A percentile compares a stretch with the other conserved stretches of the same genome.
Conservation (phyloP, 1,140 invertebrate genomes). For the Pseudachorutes palmiensis region DNA sequence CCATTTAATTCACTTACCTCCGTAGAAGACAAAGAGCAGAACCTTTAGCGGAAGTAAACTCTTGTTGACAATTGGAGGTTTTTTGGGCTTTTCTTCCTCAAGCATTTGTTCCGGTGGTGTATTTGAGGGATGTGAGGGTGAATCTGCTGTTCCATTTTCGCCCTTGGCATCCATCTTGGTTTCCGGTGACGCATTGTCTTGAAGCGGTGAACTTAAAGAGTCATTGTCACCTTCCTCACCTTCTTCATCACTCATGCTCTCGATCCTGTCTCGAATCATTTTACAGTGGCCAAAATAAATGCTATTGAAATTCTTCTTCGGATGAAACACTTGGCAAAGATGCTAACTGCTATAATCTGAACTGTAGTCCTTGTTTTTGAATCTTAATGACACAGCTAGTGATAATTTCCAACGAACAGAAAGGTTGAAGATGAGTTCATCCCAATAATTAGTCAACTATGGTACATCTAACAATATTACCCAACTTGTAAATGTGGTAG, state of each 20-base stretch:
- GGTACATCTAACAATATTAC: too few species aligned
- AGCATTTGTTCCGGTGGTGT: background rate
- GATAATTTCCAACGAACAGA: too few species aligned
- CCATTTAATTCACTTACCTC: conserved; percentile 20
- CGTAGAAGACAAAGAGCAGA: conserved; percentile 34
- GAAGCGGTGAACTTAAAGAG: background rate
- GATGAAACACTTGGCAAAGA: too few species aligned
- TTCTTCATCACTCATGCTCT: background rate
- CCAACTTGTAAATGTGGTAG: too few species aligned
- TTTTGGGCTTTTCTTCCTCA: background rate
- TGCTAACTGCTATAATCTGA: too few species aligned
- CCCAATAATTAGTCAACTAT: too few species aligned
- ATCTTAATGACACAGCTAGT: too few species aligned
- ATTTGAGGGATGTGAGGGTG: background rate
- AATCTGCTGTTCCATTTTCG: too few species aligned
- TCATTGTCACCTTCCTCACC: background rate
- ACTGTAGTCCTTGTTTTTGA: too few species aligned
- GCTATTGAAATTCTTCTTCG: too few species aligned
- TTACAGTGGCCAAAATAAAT: background rate
- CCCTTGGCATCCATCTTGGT: too few species aligned
- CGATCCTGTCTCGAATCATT: background rate
- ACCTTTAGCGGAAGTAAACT: conserved; percentile 30
- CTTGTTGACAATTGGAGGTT: conserved; percentile 20
- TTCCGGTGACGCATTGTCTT: background rate
- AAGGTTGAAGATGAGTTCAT: too few species aligned